Conservation (phyloP, 1,140 invertebrate genomes). For the Drosophila yakuba region DNA sequence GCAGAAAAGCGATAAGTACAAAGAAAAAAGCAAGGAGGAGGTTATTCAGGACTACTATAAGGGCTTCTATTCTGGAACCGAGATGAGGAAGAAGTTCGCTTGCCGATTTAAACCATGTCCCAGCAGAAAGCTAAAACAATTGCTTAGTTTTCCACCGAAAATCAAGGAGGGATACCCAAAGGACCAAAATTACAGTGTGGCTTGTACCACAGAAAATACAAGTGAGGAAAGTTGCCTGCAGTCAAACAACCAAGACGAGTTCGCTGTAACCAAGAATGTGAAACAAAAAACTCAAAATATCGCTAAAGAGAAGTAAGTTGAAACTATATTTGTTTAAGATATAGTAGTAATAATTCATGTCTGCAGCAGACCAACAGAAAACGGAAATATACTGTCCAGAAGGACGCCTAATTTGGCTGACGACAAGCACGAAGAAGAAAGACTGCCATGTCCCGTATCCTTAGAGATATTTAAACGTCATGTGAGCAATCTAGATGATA, state of each 20-base stretch:
- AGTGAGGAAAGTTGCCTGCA: neutral
- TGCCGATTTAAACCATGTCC: constrained; percentile 38
- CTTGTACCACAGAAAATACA: neutral
- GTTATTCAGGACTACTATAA: constrained; percentile 23
- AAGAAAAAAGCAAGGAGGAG: constrained; percentile 1
- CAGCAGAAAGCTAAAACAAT: constrained; percentile 1
- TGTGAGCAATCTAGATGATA: constrained; percentile 27
- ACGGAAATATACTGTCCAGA: no score
- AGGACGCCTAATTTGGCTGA: no score
- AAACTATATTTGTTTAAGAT: no score
- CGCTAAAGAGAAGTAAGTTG: neutral
- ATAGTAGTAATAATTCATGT: no score
- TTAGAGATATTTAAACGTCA: constrained; percentile 15
- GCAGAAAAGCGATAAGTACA: constrained; percentile 6
- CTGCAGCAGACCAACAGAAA: no score
- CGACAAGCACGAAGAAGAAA: neutral
- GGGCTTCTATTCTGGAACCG: constrained; percentile 18
- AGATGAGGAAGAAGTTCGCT: constrained; percentile 31
- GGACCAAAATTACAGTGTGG: neutral
- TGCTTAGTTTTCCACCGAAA: constrained; percentile 22
- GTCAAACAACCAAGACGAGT: neutral
- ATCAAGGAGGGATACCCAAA: neutral
- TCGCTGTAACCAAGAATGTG: neutral
- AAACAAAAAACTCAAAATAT: neutral
- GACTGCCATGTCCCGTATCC: neutral